A percentile compares a stretch with the other conserved stretches of the same genome.
These are phyloP conservation scores for Myathropa florea DNA, from an alignment of 2,888 invertebrate species.

Conservation along the genomic window DNA sequence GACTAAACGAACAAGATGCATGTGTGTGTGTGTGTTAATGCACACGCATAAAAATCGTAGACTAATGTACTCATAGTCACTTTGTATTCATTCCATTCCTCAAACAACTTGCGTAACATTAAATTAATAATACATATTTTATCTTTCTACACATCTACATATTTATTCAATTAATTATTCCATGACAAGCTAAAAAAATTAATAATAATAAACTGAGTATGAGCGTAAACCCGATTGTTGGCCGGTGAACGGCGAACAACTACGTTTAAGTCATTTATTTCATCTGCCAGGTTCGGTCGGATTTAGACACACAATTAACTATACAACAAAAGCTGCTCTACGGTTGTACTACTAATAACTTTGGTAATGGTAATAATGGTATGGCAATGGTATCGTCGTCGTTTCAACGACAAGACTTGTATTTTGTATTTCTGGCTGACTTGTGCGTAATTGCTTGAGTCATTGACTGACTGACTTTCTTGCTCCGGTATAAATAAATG, in stretches of 20 bases:
- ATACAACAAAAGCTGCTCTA: conserved; percentile 37
- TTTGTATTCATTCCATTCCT: not conserved
- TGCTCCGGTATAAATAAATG: conserved; percentile 35
- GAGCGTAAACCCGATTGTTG: not conserved
- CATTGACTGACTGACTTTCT: conserved; percentile 52
- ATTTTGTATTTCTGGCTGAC: conserved; percentile 7
- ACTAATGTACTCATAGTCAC: not conserved
- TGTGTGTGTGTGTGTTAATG: not conserved
- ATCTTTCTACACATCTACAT: not conserved
- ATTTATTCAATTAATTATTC: conserved; percentile 40
- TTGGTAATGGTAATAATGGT: conserved; percentile 43
- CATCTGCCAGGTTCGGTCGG: conserved; percentile 23
- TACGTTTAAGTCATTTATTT: conserved; percentile 28
- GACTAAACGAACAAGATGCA: not conserved
- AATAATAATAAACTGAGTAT: conserved; percentile 3
- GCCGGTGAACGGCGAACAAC: not conserved
- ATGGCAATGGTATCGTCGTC: conserved; percentile 9
- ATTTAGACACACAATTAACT: conserved; percentile 44
- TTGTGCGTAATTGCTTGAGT: conserved; percentile 50
- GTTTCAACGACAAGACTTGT: conserved; percentile 28
- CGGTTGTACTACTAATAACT: conserved; percentile 42
- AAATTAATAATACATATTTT: conserved; percentile 19
- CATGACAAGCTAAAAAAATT: conserved; percentile 4
- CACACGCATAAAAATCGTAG: not conserved
- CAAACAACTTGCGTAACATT: conserved; percentile 12